A percentile compares a stretch with the other conserved stretches of the same genome.
These are phyloP conservation scores for Eunapius fragilis DNA, from an alignment of 37 sponge, comb jelly and placozoan genomes.

Conservation along the genomic window DNA sequence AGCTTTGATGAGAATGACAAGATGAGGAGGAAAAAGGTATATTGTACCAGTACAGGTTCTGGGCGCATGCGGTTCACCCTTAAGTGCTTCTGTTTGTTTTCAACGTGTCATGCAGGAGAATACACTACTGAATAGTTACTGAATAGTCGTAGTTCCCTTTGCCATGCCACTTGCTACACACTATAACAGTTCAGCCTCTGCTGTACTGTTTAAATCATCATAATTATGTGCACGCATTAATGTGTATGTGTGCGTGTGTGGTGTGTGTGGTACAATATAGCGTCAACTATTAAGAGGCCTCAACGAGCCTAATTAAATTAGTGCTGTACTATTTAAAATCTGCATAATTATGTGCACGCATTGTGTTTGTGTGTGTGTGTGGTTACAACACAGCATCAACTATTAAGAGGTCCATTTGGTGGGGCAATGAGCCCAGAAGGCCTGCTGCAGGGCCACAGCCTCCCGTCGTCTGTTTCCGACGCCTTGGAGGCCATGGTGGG, in stretches of 20 bases:
- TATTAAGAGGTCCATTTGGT: constrained; percentile 16
- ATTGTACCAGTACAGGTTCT: no score
- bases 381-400: background rate
- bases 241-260: no score
- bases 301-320: no score
- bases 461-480: constrained; percentile 77
- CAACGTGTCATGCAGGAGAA: background rate
- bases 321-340: no score
- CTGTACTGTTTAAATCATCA: background rate
- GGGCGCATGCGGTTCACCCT: no score
- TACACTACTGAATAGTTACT: background rate
- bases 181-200: no score
- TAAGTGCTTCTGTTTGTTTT: no score
- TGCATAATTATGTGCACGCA: background rate
- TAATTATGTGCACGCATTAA: background rate
- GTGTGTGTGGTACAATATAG: constrained; percentile 5
- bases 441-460: constrained; percentile 52
- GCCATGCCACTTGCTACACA: no score
- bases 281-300: no score
- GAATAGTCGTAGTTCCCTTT: background rate
- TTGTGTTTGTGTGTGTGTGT: background rate
- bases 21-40: constrained; percentile 61
- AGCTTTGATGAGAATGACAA: constrained; percentile 73
- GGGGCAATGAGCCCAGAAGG: constrained; percentile 61
- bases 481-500: constrained; percentile 79